Conservation (phyloP, 2,113 vertebrate genomes). For the Aleadryas rufinucha region DNA sequence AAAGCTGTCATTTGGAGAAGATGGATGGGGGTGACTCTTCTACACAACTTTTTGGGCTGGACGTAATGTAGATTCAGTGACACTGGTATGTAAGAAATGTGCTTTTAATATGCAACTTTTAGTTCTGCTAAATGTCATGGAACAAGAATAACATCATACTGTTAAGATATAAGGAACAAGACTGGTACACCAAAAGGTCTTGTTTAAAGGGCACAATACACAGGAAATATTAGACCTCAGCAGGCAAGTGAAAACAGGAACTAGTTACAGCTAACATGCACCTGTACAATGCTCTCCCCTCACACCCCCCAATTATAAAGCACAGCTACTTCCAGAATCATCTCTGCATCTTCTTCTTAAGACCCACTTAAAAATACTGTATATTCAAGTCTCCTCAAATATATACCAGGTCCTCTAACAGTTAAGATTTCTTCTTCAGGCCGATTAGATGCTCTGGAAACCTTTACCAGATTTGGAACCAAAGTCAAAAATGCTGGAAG, state of each 20-base stretch:
- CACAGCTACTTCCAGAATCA: not conserved
- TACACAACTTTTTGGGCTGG: not conserved
- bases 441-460: not conserved
- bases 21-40: not conserved
- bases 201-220: not conserved
- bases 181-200: not conserved
- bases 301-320: not conserved
- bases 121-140: not conserved
- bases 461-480: not conserved
- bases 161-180: not conserved
- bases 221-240: not conserved
- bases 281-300: not conserved
- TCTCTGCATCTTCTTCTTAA: not conserved
- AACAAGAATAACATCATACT: not conserved
- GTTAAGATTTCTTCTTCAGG: not conserved
- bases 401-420: not conserved
- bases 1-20: not conserved
- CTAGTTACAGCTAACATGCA: not conserved
- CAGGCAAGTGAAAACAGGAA: not conserved
- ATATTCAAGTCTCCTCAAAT: not conserved
- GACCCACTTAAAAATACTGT: not conserved
- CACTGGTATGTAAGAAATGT: not conserved
- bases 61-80: not conserved
- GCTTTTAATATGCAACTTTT: not conserved
- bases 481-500: not conserved